These are phyloP conservation scores for Chaetops frenatus DNA, from an alignment of 2,113 vertebrate species.

Conservation along the genomic window DNA sequence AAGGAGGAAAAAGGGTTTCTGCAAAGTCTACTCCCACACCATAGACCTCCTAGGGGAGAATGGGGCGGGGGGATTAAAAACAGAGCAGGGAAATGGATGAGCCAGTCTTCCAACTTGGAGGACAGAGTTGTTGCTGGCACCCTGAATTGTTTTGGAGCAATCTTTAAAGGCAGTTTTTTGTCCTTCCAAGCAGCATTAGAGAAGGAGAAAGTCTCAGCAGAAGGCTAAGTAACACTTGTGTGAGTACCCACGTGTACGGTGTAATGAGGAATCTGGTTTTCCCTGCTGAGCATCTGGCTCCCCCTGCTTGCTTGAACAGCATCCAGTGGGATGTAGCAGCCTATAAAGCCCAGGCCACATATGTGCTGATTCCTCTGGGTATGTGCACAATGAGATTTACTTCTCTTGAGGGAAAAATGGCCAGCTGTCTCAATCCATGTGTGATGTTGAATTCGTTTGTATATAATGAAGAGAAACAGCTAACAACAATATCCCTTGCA, in stretches of 20 bases:
- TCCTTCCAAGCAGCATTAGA: neutral
- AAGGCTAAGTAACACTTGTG: neutral
- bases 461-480: neutral
- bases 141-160: neutral
- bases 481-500: neutral
- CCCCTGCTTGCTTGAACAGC: neutral
- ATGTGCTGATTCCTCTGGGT: neutral
- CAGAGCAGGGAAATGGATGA: neutral
- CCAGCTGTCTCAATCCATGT: slow-evolving; percentile 12
- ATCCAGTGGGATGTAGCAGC: neutral
- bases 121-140: neutral
- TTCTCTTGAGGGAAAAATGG: neutral
- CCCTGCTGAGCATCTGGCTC: neutral
- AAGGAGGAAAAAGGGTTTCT: neutral
- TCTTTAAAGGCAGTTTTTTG: neutral
- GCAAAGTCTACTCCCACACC: accelerated
- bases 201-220: neutral
- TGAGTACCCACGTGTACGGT: neutral
- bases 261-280: neutral
- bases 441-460: neutral
- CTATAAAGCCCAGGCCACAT: neutral
- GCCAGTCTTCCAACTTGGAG: neutral
- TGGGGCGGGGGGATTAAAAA: accelerated
- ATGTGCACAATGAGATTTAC: neutral
- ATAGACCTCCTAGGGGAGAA: neutral